Evolutionary conservation across 2,797 vertebrate species (phyloP).

Genomic region (Lycodopsis pacificus): DNA sequence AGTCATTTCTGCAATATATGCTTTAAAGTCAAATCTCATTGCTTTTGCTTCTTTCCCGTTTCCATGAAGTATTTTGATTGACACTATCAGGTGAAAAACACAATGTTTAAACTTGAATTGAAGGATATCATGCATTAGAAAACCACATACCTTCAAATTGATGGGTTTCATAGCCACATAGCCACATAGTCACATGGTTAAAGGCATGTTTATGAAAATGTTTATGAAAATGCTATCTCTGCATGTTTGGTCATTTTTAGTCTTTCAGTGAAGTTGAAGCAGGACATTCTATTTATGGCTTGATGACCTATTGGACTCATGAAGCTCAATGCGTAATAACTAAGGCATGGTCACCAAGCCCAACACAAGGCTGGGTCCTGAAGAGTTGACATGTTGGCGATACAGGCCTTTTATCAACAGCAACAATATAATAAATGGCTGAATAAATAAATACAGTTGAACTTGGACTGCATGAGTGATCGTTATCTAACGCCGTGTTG

Average conservation of each 20-base stretch:
- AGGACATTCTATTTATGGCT: background rate
- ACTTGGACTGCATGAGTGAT: background rate
- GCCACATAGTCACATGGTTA: background rate
- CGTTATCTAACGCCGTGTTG: background rate
- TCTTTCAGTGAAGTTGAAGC: background rate
- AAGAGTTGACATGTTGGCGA: background rate
- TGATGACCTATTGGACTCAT: background rate
- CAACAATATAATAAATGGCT: conserved; percentile 5
- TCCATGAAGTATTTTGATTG: background rate
- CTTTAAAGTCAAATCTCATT: background rate
- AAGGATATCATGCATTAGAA: background rate
- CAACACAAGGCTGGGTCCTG: background rate
- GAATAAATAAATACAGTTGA: background rate
- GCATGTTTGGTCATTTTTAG: background rate
- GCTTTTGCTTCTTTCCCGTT: background rate
- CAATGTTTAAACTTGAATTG: background rate
- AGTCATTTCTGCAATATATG: background rate
- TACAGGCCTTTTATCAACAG: background rate
- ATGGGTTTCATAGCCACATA: background rate
- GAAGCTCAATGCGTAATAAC: background rate
- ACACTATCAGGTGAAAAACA: background rate
- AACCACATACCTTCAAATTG: background rate
- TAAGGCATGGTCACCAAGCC: background rate
- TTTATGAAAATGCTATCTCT: background rate
- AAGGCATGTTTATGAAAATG: background rate